Evolutionary conservation across 2,797 vertebrate genomes (phyloP), one percentile per base, ranked within the genome.

Genomic region (Pachyuromys duprasi): DNA sequence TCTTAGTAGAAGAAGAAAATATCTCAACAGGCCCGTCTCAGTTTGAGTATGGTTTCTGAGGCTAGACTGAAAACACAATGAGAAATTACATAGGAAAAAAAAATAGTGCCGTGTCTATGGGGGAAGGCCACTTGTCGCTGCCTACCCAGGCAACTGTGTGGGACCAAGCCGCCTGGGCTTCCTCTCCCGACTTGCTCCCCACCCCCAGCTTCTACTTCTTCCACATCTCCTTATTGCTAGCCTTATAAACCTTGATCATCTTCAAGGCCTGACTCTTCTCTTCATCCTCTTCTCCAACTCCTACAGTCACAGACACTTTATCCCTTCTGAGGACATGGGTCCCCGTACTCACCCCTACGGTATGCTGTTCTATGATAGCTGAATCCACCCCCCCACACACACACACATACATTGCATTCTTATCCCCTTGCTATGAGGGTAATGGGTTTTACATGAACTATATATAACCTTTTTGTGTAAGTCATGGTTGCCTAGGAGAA

Each of bases 331-430:
- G 31, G 5, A 55, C 49, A 89, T 2, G 5, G 39, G 20, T n/a
- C 8, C 6, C 33, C 75, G n/a, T 3, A 0, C 55, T 55, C 67
- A 12, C 31, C n/a, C 86, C 49, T 28, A 13, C 0, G 18, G 2
- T 8, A 15, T 53, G 57, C 87, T 20, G 8, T 49, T 83, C 83
- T 55, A 12, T 14, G 18, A 31, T 42, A 20, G 36, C 20, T 42
- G 36, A 92, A 36, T n/a, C 1, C n/a, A n/a, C n/a, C 49, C 8
- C 49, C 8, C 49, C 49, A 49, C 15, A 28, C 45, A n/a, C n/a
- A n/a, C n/a, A n/a, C n/a, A n/a, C n/a, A n/a, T n/a, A n/a, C 26
- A 0, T 0, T 20, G 39, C 36, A n/a, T 60, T 36, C 36, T 70
- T 42, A 55, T 12, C 28, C 7, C 39, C 45, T 7, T 86, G 26